Base-by-base conservation (phyloP, 2,888 invertebrate genomes). In the Rhabditoides inermis region DNA sequence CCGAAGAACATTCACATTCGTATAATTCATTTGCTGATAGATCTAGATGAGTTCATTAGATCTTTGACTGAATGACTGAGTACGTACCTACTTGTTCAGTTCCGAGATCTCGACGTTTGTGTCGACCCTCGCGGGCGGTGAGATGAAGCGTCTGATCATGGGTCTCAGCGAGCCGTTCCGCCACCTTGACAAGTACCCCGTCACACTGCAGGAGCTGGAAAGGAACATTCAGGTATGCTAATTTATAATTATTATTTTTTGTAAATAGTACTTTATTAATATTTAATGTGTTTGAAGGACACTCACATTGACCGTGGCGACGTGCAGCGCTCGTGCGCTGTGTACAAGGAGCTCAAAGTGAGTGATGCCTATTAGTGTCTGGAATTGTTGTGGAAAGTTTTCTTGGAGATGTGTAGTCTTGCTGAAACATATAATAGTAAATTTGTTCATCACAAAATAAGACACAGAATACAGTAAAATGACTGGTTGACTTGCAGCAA, bases 241-340 rank as follows among this genome's bases (percentile, higher is more conserved):
- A 2, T 22, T 32, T 27, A 10, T 7, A 4, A 53, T 45, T 56
- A 30, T 41, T 7, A 45, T 27, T 49, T 50, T 26, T 27, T 45
- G 26, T 26, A 30, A 10, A 52, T 22, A 20, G 28, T 32, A 39
- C 40, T 6, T 41, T 37, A 25, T n/a, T n/a, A n/a, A n/a, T 15
- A 36, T 45, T 28, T 36, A n/a, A 39, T 18, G 48, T 45, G 25
- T n/a, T 60, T 70, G 12, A 59, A 80, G 80, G 91, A 91, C 77
- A 87, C 86, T 63, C 92, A 98, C 79, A 85, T 87, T 0, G 98
- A 98, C 78, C 83, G 94, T 63, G 95, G 95, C 1, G 94, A 98
- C 77, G 89, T 92, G 0, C 94, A 95, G 78, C 83, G 95, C 62
- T 90, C 94, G 40, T 87, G 90, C 60, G 85, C 86, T 64, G 88